Conservation (phyloP, 2,888 invertebrate species). For the Polymixis flavicincta region DNA sequence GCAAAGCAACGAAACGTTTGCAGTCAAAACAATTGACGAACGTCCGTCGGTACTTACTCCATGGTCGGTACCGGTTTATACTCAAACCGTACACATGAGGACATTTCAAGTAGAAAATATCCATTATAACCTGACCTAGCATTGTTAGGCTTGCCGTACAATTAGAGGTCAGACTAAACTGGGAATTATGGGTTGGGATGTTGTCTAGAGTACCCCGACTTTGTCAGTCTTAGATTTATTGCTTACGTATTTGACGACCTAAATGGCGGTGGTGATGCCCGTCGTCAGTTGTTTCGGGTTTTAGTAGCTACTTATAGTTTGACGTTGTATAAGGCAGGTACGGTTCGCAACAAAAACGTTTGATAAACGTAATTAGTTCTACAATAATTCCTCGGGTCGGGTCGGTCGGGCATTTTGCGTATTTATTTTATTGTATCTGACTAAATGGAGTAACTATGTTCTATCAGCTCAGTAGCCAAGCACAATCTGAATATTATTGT, state of each 20-base stretch:
- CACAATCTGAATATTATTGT: no score
- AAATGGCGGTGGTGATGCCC: conserved; percentile 37
- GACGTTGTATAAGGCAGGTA: neutral
- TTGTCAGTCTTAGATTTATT: conserved; percentile 66
- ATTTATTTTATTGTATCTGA: no score
- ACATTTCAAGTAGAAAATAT: neutral
- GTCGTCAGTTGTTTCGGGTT: conserved; percentile 19
- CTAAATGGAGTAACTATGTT: no score
- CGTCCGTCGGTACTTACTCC: no score
- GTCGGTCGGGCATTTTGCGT: no score
- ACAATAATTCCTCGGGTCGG: no score
- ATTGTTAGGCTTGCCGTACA: neutral
- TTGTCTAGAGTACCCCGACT: conserved; percentile 26
- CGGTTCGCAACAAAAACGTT: no score
- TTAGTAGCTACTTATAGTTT: conserved; percentile 20
- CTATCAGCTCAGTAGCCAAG: no score
- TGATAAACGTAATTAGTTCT: neutral
- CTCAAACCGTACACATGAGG: conserved; percentile 23
- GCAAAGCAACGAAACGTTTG: conserved; percentile 62
- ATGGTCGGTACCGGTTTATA: conserved; percentile 55
- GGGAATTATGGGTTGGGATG: neutral
- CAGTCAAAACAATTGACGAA: conserved; percentile 79
- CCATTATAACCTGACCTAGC: neutral
- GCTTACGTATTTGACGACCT: conserved; percentile 62
- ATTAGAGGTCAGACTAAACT: neutral